Base-by-base conservation (phyloP, 92 coral and sea anemone species). In the Porites cylindrica region DNA sequence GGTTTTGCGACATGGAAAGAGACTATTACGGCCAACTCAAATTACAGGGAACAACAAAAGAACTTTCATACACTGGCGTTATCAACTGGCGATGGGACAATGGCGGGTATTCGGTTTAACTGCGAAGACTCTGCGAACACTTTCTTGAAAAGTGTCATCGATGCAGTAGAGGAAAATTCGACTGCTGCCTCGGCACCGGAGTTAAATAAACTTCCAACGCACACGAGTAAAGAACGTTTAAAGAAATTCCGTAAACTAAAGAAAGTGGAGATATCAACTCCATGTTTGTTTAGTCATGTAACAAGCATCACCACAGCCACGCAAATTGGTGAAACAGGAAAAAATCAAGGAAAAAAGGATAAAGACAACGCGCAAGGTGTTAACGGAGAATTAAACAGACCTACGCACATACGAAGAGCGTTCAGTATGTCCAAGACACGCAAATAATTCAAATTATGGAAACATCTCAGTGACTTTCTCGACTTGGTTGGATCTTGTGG, bases 241-340 rank as follows among this genome's bases (percentile, higher is more conserved):
- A 96, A 91, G 80, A 96, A 96, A 82, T 94, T 95, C 75, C 94
- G 96, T 6, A 97, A 97, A 79, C 91, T 97, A 70, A 97, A 97
- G 91, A 97, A 97, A 83, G 95, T 92, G 52, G 99, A 97, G 88
- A 97, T 97, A 61, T 97, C 99, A 9, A 97, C 95, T 50, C 99
- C 99, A 29, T 97, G 99, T 90, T 92, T 97, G 43, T 97, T 97
- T 77, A 97, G 98, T 64, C 99, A 97, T 87, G 99, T 97, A 10
- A 97, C 99, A 1, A 97, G 98, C 84, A 97, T 97, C n/a, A 97
- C 98, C 10, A 85, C 96, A 19, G 93, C 96, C 1, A 95, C 96
- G 29, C 90, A 85, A 51, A 91, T 95, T 11, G 90, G 92, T 51
- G 96, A 84, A 59, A 77, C 86, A 13, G 90, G 86, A 20, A 93